Evolutionary conservation across 2,113 vertebrate genomes (phyloP).

Genomic region (Leptobrachium ailaonicum): DNA sequence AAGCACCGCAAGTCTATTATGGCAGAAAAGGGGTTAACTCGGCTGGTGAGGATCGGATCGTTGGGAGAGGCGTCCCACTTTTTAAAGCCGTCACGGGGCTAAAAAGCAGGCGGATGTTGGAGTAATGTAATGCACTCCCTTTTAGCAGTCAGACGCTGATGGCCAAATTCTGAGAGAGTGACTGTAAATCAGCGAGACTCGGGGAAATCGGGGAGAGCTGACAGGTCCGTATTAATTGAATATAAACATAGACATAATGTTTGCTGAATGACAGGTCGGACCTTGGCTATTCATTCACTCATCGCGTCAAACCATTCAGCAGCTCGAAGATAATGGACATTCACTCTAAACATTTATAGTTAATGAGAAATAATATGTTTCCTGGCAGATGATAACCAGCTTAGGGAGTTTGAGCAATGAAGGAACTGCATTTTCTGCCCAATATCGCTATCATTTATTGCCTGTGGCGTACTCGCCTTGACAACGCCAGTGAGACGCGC

Average conservation of each 20-base stretch:
- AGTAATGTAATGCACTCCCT: constrained; percentile 29
- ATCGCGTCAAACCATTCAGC: constrained; percentile 35
- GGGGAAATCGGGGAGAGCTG: constrained; percentile 18
- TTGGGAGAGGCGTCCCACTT: neutral
- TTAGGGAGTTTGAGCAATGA: constrained; percentile 14
- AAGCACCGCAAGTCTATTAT: too few species aligned
- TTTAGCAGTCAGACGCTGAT: constrained; percentile 20
- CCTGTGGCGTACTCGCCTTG: neutral
- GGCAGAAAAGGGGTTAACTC: too few species aligned
- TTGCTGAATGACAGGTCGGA: constrained; percentile 38
- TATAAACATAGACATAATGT: constrained; percentile 44
- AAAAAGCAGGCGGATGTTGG: neutral
- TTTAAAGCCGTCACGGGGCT: constrained; percentile 18
- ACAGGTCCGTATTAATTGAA: constrained; percentile 49
- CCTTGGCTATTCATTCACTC: constrained; percentile 33
- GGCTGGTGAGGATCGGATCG: neutral
- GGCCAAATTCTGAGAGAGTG: constrained; percentile 34
- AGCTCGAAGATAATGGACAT: constrained; percentile 41
- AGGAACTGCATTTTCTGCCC: constrained; percentile 7
- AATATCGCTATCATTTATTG: constrained; percentile 10
- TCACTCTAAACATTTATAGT: constrained; percentile 48
- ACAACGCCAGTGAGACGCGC: neutral
- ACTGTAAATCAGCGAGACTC: constrained; percentile 33
- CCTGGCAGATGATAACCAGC: constrained; percentile 44
- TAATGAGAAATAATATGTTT: constrained; percentile 48